Conservation (phyloP, 2,113 vertebrate species). For the Melanerpes formicivorus region DNA sequence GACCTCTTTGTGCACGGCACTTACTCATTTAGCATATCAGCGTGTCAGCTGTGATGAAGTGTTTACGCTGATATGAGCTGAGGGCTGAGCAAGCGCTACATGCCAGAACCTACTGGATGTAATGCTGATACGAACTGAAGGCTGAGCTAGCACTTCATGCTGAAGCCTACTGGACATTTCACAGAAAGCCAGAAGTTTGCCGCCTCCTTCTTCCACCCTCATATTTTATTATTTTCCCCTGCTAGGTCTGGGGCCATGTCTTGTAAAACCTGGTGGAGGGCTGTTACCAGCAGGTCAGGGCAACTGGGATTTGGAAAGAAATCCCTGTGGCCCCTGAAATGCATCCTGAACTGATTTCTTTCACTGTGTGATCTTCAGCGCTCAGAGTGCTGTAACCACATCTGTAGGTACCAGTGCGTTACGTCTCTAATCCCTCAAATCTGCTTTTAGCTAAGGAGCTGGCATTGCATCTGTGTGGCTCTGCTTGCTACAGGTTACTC, state of each 20-base stretch:
- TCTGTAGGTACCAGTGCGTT: not conserved
- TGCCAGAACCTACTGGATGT: slow-evolving; percentile 40
- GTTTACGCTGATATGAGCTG: slow-evolving; percentile 72
- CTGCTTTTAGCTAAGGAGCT: not conserved
- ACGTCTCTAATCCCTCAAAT: not conserved
- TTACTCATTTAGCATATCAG: slow-evolving; percentile 63
- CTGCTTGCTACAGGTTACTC: not conserved
- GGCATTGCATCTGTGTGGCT: not conserved
- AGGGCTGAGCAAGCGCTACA: slow-evolving; percentile 60
- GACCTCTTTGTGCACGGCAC: slow-evolving; percentile 63
- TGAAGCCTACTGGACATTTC: slow-evolving; percentile 39
- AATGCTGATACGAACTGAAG: slow-evolving; percentile 41
- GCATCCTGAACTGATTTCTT: not conserved
- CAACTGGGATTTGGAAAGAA: not conserved
- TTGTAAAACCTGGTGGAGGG: not conserved
- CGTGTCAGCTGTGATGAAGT: slow-evolving; percentile 72
- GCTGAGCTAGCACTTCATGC: slow-evolving; percentile 62
- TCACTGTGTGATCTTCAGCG: not conserved
- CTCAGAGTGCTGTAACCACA: not conserved
- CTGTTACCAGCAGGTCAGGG: not conserved
- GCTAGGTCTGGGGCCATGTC: not conserved
- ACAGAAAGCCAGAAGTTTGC: slow-evolving; percentile 7
- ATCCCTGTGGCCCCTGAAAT: not conserved
- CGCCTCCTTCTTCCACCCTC: not conserved
- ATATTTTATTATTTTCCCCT: not conserved